A percentile compares a stretch with the other conserved stretches of the same genome.
These are phyloP conservation scores for Hemitrygon akajei DNA, from an alignment of 2,797 vertebrate genomes.

Conservation along the genomic window DNA sequence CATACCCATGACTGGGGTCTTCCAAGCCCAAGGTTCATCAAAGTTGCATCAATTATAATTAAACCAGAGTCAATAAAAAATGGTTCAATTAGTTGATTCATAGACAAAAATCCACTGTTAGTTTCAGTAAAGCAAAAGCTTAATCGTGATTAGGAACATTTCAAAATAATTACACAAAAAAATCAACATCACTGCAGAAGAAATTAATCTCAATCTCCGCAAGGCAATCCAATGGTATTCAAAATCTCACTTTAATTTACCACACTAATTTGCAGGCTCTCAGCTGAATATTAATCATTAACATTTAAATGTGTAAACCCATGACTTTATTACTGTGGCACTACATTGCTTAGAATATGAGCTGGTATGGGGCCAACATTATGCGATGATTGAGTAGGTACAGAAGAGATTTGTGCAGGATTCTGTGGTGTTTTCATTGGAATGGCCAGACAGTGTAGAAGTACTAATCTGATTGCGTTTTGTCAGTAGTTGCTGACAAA, in stretches of 20 bases:
- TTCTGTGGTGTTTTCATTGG: background rate
- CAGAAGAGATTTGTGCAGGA: background rate
- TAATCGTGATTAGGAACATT: background rate
- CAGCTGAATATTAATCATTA: background rate
- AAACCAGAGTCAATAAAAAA: background rate
- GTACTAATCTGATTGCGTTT: slow-evolving; percentile 1
- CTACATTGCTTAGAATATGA: background rate
- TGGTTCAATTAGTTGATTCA: background rate
- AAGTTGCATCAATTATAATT: background rate
- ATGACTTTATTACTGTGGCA: background rate
- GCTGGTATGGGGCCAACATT: background rate
- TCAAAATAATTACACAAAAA: background rate
- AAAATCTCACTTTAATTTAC: background rate
- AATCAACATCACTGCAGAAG: background rate
- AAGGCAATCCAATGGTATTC: background rate
- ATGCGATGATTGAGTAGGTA: background rate
- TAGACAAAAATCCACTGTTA: background rate
- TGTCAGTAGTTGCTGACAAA: background rate
- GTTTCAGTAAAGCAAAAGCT: background rate
- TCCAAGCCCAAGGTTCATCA: background rate
- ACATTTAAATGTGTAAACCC: background rate
- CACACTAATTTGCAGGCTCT: background rate
- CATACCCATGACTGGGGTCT: background rate
- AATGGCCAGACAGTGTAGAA: background rate
- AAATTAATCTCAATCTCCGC: background rate